A percentile compares a stretch with the other conserved stretches of the same genome.
Evolutionary conservation across 64 coral and sea anemone genomes (phyloP).

Genomic region (Stylophora pistillata): DNA sequence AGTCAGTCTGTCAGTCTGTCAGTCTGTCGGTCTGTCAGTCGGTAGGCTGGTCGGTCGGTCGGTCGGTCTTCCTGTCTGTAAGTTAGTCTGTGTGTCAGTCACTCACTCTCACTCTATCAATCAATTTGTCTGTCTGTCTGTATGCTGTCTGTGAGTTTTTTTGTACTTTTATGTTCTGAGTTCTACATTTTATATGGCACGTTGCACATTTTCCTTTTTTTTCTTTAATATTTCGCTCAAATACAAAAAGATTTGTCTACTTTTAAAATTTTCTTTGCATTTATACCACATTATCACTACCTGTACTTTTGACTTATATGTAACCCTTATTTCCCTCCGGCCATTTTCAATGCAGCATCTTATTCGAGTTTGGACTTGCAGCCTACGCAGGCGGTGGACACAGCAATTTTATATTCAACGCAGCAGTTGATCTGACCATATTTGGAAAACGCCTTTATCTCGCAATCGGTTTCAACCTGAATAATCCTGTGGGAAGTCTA

Average conservation of each 20-base stretch:
- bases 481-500: slow-evolving; percentile 65
- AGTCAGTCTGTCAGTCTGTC: background rate
- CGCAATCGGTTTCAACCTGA: slow-evolving; percentile 65
- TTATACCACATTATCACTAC: no score
- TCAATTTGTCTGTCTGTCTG: background rate
- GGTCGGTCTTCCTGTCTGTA: background rate
- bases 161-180: no score
- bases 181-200: no score
- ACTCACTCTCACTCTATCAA: no score
- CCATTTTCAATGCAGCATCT: slow-evolving; percentile 36
- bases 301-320: no score
- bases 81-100: background rate
- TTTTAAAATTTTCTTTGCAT: no score
- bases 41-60: no score
- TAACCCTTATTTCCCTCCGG: background rate
- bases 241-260: no score
- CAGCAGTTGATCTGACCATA: slow-evolving; percentile 93
- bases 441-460: slow-evolving; percentile 92
- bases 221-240: no score
- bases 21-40: no score
- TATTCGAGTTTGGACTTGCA: slow-evolving; percentile 87
- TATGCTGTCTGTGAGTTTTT: background rate
- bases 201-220: no score
- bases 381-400: slow-evolving; percentile 59
- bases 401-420: slow-evolving; percentile 73